phyloP scores from a whole-genome alignment of 2,113 vertebrate genomes.

The human region GRCh38 chr9:136964501-136965000 shows the following conservation, averaged over 20 bases:
- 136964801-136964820: not conserved
- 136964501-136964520: not conserved
- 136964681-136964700: too few relatives aligned
- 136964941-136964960: not conserved
- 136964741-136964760: too few relatives aligned
- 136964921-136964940: not conserved
- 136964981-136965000: not conserved
- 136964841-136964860: not conserved
- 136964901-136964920: not conserved
- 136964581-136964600: too few relatives aligned
- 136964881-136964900: not conserved
- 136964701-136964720: too few relatives aligned
- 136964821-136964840: not conserved
- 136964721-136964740: too few relatives aligned
- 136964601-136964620: fast-evolving
- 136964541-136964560: too few relatives aligned
- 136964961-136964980: not conserved
- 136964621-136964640: too few relatives aligned
- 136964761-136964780: too few relatives aligned
- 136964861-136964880: not conserved
- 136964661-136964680: too few relatives aligned
- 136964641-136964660: too few relatives aligned
- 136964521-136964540: too few relatives aligned
- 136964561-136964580: too few relatives aligned
- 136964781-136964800: not conserved